These are phyloP conservation scores for Accipiter cooperii DNA, from an alignment of 2,113 vertebrate genomes.

Conservation along the genomic window DNA sequence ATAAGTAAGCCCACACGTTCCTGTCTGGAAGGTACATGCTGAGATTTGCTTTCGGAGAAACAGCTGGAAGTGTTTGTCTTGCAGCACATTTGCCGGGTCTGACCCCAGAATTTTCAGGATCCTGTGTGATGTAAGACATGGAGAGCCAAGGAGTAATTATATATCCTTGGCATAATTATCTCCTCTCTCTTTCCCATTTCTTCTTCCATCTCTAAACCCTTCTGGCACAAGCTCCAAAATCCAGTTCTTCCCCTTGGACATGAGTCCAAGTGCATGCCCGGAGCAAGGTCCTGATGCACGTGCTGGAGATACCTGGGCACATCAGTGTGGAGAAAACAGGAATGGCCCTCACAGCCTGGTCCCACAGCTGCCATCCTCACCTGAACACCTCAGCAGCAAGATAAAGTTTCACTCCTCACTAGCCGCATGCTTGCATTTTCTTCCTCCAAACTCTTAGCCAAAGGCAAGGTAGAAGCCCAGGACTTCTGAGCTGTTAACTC, in stretches of 20 bases:
- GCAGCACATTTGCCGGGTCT: slow-evolving; percentile 26
- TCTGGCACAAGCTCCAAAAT: not conserved
- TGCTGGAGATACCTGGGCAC: not conserved
- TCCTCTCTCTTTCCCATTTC: not conserved
- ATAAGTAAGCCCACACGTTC: not conserved
- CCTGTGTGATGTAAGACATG: not conserved
- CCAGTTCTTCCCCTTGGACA: not conserved
- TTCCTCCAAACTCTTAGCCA: not conserved
- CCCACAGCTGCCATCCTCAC: not conserved
- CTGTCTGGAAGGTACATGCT: slow-evolving; percentile 9
- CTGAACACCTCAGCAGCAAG: not conserved
- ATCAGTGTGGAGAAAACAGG: not conserved
- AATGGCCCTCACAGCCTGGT: not conserved
- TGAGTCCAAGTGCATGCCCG: rapidly evolving
- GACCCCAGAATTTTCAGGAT: slow-evolving; percentile 25
- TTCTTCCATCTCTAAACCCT: not conserved
- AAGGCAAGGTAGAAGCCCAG: not conserved
- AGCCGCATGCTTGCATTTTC: not conserved
- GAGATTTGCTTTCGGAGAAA: slow-evolving; percentile 18
- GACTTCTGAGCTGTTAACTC: not conserved
- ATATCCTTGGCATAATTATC: slow-evolving; percentile 19
- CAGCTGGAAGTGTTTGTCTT: slow-evolving; percentile 44
- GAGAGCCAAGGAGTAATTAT: slow-evolving; percentile 1
- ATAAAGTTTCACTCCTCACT: not conserved
- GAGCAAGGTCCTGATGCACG: rapidly evolving